These are phyloP conservation scores for Sebastolobus altivelis DNA, from an alignment of 2,797 vertebrate genomes.

Conservation along the genomic window DNA sequence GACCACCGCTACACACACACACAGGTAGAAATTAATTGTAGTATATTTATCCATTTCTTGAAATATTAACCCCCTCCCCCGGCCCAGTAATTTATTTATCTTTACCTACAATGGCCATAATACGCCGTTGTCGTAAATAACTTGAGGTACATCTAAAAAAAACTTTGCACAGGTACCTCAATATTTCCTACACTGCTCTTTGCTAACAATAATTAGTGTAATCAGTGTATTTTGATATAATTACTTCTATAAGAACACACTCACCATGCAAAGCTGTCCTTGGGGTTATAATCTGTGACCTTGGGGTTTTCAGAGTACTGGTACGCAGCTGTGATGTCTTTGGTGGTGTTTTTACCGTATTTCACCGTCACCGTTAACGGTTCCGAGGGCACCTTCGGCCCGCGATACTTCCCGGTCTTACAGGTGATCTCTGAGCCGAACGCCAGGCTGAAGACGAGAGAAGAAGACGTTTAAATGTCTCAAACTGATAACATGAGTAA, in stretches of 20 bases:
- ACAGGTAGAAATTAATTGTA: neutral
- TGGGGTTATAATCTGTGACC: conserved; percentile 62
- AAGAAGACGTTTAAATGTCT: neutral
- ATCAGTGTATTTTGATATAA: neutral
- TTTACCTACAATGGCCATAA: too few species aligned
- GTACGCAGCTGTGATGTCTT: conserved; percentile 48
- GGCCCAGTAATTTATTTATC: too few species aligned
- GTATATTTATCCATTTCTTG: neutral
- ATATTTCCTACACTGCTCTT: neutral
- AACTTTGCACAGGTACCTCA: too few species aligned
- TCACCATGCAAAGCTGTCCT: conserved; percentile 81
- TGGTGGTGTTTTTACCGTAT: conserved; percentile 80
- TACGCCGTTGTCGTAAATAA: too few species aligned
- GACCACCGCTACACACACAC: conserved; percentile 88
- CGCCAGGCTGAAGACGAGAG: conserved; percentile 60
- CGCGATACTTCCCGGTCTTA: conserved; percentile 69
- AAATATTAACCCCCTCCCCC: too few species aligned
- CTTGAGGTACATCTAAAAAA: too few species aligned
- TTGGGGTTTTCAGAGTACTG: conserved; percentile 82
- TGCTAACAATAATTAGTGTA: neutral
- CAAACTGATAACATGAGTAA: accelerated
- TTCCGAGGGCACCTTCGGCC: conserved; percentile 65
- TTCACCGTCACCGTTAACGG: conserved; percentile 59
- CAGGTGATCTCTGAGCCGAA: conserved; percentile 81
- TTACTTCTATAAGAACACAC: neutral